Conservation (phyloP, 2,888 invertebrate genomes). For the Scaeva pyrastri region DNA sequence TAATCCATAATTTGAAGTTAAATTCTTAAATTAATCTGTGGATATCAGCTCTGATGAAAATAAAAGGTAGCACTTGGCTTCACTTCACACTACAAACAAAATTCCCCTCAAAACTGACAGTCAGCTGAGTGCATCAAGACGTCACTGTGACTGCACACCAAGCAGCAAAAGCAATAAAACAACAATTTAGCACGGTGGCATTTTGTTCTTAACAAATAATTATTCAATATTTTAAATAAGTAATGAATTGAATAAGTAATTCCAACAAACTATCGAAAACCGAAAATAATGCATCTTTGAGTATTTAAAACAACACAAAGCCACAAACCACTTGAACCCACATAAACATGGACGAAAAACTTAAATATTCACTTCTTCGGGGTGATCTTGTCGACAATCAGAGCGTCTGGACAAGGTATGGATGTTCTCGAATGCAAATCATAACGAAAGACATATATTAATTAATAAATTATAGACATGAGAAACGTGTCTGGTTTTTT, state of each 20-base stretch:
- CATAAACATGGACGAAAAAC: slow-evolving; percentile 81
- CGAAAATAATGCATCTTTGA: slow-evolving; percentile 59
- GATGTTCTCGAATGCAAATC: not conserved
- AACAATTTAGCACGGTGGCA: slow-evolving; percentile 67
- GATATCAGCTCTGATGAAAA: too few relatives aligned
- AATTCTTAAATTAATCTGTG: too few relatives aligned
- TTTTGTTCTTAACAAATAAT: slow-evolving; percentile 18
- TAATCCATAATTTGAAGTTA: too few relatives aligned
- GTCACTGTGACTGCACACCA: slow-evolving; percentile 11
- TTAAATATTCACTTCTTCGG: slow-evolving; percentile 83
- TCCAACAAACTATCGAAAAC: slow-evolving; percentile 12
- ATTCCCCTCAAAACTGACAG: slow-evolving; percentile 47
- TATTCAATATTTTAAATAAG: slow-evolving; percentile 26
- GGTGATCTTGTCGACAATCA: slow-evolving; percentile 84
- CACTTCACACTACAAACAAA: slow-evolving; percentile 21
- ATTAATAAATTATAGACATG: slow-evolving; percentile 81
- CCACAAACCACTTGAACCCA: not conserved
- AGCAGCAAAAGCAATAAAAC: slow-evolving; percentile 33
- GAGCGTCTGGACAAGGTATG: slow-evolving; percentile 83
- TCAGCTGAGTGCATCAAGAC: slow-evolving; percentile 48
- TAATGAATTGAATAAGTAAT: slow-evolving; percentile 52
- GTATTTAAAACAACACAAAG: not conserved
- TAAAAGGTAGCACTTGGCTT: not conserved
- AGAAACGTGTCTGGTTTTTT: slow-evolving; percentile 86
- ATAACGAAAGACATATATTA: not conserved